Conservation (phyloP, 2,797 vertebrate genomes). For the Lepus townsendii region DNA sequence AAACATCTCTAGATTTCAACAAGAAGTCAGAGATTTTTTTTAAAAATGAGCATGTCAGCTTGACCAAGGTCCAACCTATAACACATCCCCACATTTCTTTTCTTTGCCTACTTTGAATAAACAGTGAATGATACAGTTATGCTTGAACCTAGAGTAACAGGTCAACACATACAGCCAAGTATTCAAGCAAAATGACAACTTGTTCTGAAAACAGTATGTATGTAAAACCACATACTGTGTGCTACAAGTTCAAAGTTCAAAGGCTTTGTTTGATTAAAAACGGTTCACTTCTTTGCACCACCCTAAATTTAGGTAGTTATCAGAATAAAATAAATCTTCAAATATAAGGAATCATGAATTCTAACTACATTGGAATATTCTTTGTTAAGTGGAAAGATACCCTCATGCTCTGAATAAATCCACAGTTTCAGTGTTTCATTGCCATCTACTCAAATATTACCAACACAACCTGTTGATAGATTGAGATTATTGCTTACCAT, state of each 20-base stretch:
- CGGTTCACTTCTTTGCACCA: neutral
- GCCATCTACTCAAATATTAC: neutral
- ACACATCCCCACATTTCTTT: neutral
- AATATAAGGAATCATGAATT: neutral
- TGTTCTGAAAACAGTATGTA: neutral
- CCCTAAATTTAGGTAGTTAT: neutral
- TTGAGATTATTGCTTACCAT: neutral
- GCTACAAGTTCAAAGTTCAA: neutral
- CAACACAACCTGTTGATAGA: neutral
- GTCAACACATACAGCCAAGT: neutral
- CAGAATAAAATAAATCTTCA: neutral
- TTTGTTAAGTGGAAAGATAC: neutral
- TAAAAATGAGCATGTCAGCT: neutral
- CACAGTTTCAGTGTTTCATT: neutral
- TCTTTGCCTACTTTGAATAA: neutral
- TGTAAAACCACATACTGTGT: neutral
- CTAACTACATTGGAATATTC: neutral
- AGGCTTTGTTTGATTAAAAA: neutral
- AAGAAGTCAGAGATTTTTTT: neutral
- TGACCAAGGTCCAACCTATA: neutral
- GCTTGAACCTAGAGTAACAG: neutral
- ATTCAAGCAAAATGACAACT: neutral
- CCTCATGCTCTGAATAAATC: neutral
- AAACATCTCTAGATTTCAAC: neutral
- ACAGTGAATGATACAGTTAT: neutral